Conservation (phyloP, 1,140 invertebrate genomes). For the Orchestia grillus region DNA sequence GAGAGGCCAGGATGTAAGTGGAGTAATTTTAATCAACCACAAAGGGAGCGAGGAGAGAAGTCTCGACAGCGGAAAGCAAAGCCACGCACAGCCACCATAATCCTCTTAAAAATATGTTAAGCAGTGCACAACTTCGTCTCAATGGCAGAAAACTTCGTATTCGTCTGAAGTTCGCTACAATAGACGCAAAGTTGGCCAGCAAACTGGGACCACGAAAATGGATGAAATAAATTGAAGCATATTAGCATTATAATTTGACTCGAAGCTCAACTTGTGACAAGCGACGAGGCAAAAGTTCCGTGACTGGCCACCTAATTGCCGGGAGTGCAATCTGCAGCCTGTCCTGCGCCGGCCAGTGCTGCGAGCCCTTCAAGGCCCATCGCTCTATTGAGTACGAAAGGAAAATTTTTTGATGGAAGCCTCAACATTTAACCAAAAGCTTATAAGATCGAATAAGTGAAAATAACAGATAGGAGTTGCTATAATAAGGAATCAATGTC, state of each 20-base stretch:
- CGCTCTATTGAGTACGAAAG: background rate
- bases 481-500: background rate
- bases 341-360: background rate
- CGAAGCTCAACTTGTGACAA: conserved; percentile 26
- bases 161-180: conserved; percentile 48
- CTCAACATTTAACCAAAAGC: background rate
- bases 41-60: background rate
- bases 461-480: background rate
- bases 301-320: conserved; percentile 24
- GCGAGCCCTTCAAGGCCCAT: conserved; percentile 13
- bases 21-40: background rate
- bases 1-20: background rate
- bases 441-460: background rate
- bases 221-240: conserved; percentile 26
- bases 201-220: conserved; percentile 36
- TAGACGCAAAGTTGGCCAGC: conserved; percentile 13
- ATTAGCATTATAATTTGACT: conserved; percentile 57
- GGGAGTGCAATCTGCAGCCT: conserved; percentile 2
- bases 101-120: conserved; percentile 31
- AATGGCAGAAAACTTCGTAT: conserved; percentile 2
- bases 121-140: conserved; percentile 10
- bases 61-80: background rate
- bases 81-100: conserved; percentile 13
- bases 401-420: background rate
- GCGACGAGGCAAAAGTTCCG: conserved; percentile 25